These are phyloP conservation scores for Heliconius aoede DNA, from an alignment of 2,888 invertebrate genomes.

Conservation along the genomic window DNA sequence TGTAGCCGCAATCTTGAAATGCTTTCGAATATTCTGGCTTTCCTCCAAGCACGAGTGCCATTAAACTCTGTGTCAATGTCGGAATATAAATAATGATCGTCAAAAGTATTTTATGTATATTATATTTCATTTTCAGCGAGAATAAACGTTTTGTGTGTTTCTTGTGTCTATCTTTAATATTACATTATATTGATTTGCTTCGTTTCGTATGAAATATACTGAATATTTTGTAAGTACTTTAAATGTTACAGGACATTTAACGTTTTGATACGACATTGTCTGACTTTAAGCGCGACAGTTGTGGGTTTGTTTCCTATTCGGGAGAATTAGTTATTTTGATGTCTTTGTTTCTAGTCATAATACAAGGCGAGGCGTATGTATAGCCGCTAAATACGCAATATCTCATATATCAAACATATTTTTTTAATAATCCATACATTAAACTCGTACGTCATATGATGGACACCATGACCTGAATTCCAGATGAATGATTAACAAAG, in stretches of 20 bases:
- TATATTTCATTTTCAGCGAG: background rate
- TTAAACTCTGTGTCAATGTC: constrained; percentile 37
- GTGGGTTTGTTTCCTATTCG: no score
- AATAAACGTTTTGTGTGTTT: background rate
- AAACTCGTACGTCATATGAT: constrained; percentile 25
- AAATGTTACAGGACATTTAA: no score
- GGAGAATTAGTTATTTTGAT: no score
- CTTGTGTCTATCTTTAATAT: constrained; percentile 18
- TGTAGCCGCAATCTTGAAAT: constrained; percentile 43
- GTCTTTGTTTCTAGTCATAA: no score
- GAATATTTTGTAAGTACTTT: background rate
- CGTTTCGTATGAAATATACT: background rate
- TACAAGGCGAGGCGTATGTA: no score
- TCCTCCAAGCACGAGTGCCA: constrained; percentile 52
- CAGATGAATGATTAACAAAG: constrained; percentile 63
- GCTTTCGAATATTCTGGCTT: constrained; percentile 45
- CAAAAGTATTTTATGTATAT: constrained; percentile 30
- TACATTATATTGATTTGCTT: constrained; percentile 20
- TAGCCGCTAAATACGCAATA: no score
- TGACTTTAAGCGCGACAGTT: no score
- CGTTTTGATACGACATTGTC: background rate
- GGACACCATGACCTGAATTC: constrained; percentile 64
- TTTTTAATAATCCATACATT: background rate
- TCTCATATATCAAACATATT: no score
- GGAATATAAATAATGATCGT: constrained; percentile 36